These are phyloP conservation scores for Clarias laeviceps DNA, from an alignment of 2,797 vertebrate species.

Conservation along the genomic window DNA sequence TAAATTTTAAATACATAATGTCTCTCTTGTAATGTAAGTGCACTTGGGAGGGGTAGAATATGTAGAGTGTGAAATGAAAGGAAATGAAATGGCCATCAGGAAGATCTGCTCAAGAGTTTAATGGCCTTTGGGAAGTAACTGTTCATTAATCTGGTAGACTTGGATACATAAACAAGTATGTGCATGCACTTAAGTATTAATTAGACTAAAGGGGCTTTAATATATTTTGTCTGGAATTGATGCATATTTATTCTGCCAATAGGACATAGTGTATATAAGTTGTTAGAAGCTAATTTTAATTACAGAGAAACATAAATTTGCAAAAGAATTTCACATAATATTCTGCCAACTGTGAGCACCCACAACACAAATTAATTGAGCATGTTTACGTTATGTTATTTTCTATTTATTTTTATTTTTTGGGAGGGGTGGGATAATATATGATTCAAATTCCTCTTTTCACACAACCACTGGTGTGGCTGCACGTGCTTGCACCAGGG, in stretches of 20 bases:
- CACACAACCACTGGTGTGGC: not conserved
- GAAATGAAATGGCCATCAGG: constrained; percentile 17
- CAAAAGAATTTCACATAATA: not conserved
- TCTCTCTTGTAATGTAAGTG: not conserved
- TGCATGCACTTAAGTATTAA: constrained; percentile 21
- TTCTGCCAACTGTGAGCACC: not conserved
- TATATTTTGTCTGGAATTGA: not conserved
- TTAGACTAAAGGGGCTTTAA: not conserved
- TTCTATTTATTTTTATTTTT: not conserved
- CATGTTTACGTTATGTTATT: not conserved
- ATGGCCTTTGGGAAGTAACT: not conserved
- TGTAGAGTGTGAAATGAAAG: not conserved
- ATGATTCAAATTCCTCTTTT: not conserved
- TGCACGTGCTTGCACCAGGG: not conserved
- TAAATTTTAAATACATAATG: not conserved
- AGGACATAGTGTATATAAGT: not conserved
- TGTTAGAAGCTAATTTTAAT: not conserved
- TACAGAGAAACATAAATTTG: not conserved
- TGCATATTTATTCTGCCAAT: not conserved
- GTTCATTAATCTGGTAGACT: constrained; percentile 10
- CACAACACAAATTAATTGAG: not conserved
- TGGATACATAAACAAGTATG: constrained; percentile 1
- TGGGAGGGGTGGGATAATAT: not conserved
- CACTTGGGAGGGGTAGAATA: not conserved
- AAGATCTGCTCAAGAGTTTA: constrained; percentile 2